Conservation (phyloP, 2,797 vertebrate genomes). For the Delichon dasypus region DNA sequence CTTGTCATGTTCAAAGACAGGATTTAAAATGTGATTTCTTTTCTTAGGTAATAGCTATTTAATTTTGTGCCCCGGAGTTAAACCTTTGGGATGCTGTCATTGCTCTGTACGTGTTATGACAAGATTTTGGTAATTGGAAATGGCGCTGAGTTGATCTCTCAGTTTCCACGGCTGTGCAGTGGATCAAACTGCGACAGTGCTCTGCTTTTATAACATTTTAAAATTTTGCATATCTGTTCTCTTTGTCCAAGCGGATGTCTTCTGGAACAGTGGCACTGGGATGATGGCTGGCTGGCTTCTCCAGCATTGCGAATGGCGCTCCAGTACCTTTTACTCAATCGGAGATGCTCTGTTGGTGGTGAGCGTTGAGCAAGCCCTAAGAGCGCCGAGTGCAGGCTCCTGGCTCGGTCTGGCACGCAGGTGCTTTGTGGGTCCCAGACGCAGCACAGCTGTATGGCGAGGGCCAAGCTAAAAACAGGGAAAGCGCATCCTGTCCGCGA, state of each 20-base stretch:
- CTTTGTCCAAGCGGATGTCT: not conserved
- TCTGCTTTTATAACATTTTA: not conserved
- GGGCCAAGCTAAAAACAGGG: not conserved
- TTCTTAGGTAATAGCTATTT: not conserved
- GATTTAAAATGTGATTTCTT: not conserved
- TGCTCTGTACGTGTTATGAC: not conserved
- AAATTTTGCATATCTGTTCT: not conserved
- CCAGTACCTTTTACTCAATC: not conserved
- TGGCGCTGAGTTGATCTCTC: not conserved
- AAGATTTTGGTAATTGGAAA: not conserved
- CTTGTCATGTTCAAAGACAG: not conserved
- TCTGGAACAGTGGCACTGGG: not conserved
- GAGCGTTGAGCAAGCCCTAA: not conserved
- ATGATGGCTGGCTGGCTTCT: not conserved
- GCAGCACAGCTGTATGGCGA: not conserved
- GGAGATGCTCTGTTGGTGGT: not conserved
- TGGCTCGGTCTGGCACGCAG: not conserved
- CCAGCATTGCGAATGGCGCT: not conserved
- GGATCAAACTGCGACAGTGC: not conserved
- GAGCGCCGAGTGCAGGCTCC: not conserved
- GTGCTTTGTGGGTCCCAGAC: not conserved
- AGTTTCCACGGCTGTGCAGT: not conserved
- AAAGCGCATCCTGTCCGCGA: not conserved
- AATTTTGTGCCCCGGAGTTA: not conserved
- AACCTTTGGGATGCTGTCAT: conserved; percentile 14